Base-by-base conservation (phyloP, 2,888 invertebrate species). In the Steinernema carpocapsae region DNA sequence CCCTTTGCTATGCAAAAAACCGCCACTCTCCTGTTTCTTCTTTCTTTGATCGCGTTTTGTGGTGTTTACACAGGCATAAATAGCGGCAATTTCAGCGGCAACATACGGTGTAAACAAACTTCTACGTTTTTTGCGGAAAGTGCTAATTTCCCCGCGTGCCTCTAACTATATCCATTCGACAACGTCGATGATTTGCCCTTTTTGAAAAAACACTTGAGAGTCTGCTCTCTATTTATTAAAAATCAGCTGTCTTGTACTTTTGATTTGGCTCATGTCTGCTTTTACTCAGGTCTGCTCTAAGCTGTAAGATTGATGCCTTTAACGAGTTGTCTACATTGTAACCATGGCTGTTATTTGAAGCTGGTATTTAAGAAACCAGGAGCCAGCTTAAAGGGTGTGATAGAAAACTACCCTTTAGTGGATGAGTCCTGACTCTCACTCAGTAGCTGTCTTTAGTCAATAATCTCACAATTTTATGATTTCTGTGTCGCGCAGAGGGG, bases 401-500 rank as follows among this genome's bases (percentile, higher is more conserved):
- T 37, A 37, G 37, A 37, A 3, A 10, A 37, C 37, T 10, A 3
- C 10, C 37, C 37, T 10, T 37, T 6, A 37, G 37, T 37, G 37
- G 37, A 37, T 37, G 37, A 37, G 37, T 37, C 10, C 37, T 37
- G 37, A 37, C 37, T 10, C 37, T 37, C 32, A 17, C 10, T n/a
- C 64, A 32, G 32, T 32, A 64, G 64, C 32, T 29, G 32, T 37
- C 29, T 64, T 64, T 64, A 64, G 64, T 64, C 32, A 64, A 64
- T 29, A 29, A 32, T 64, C 64, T 64, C 32, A 4, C 3, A 64
- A 64, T 32, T 64, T 64, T 64, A 32, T 64, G 29, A 64, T 64
- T 64, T 64, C 64, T 64, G 64, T 64, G 64, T 64, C 64, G 64
- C 64, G 32, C 64, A 64, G 29, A 29, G n/a, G 64, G 10, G 32